Evolutionary conservation across 2,113 vertebrate genomes (phyloP).

Genomic region (Oryzias woworae): DNA sequence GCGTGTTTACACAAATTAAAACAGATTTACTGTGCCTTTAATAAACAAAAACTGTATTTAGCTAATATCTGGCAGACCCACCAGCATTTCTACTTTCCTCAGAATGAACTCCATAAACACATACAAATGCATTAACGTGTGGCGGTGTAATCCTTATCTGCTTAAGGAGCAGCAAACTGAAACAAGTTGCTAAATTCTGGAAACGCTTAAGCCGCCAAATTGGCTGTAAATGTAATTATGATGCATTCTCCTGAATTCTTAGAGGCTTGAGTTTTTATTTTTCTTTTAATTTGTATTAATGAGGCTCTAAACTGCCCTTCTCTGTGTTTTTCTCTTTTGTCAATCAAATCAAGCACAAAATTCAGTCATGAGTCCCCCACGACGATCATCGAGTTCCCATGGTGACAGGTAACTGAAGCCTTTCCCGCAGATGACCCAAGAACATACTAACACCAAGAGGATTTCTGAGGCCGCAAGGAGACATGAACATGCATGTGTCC

Average conservation of each 20-base stretch:
- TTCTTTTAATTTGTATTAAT: constrained; percentile 31
- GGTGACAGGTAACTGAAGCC: constrained; percentile 73
- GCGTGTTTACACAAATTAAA: constrained; percentile 9
- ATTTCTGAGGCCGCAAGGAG: too few species aligned
- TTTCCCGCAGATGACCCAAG: constrained; percentile 4
- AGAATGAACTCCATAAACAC: constrained; percentile 15
- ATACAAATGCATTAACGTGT: constrained; percentile 3
- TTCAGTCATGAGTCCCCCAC: constrained; percentile 72
- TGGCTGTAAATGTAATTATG: constrained; percentile 13
- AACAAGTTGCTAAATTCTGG: constrained; percentile 12
- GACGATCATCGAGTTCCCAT: constrained; percentile 67
- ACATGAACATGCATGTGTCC: too few species aligned
- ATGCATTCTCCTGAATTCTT: constrained; percentile 4
- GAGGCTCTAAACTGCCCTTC: constrained; percentile 15
- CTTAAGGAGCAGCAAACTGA: constrained; percentile 17
- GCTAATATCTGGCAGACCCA: constrained; percentile 2
- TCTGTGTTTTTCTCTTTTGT: background rate
- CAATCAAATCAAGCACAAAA: constrained; percentile 49
- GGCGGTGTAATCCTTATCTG: constrained; percentile 12
- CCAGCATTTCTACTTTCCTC: constrained; percentile 5
- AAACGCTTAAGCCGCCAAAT: constrained; percentile 17
- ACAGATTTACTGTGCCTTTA: background rate
- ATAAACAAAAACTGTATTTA: constrained; percentile 3
- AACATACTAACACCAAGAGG: too few species aligned
- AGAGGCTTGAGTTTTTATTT: constrained; percentile 33